Evolutionary conservation across 2,797 vertebrate species (phyloP).

Genomic region (Brachymystax lenok): DNA sequence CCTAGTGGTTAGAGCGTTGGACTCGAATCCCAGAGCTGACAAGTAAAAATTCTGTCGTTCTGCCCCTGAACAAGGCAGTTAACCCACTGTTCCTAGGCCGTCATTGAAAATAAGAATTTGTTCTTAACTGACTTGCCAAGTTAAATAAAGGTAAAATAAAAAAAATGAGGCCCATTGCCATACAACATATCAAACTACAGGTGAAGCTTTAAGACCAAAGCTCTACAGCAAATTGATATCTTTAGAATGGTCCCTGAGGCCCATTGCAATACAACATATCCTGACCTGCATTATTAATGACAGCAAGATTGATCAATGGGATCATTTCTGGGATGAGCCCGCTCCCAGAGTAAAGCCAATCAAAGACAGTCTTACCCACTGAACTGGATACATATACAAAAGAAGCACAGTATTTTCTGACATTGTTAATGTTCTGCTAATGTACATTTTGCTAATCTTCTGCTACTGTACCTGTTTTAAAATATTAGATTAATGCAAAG

Average conservation of each 20-base stretch:
- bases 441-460: conserved; percentile 34
- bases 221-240: conserved; percentile 37
- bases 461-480: conserved; percentile 34
- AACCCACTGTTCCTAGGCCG: no score
- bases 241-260: conserved; percentile 30
- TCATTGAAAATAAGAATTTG: no score
- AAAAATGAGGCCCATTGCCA: no score
- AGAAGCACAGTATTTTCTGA: conserved; percentile 50
- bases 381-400: conserved; percentile 55
- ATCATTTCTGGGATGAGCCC: conserved; percentile 29
- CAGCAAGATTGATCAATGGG: conserved; percentile 44
- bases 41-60: no score
- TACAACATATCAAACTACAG: no score
- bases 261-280: conserved; percentile 41
- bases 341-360: conserved; percentile 42
- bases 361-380: conserved; percentile 29
- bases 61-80: no score
- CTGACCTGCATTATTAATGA: conserved; percentile 58
- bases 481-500: conserved; percentile 34
- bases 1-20: no score
- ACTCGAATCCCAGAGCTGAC: no score
- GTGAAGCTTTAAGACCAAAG: conserved; percentile 27
- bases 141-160: no score
- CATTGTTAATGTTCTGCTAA: conserved; percentile 44
- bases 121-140: no score